A percentile compares a stretch with the other conserved stretches of the same genome.
phyloP scores from a whole-genome alignment of 2,797 vertebrate species.

The Apogon hyalosoma region DNA sequence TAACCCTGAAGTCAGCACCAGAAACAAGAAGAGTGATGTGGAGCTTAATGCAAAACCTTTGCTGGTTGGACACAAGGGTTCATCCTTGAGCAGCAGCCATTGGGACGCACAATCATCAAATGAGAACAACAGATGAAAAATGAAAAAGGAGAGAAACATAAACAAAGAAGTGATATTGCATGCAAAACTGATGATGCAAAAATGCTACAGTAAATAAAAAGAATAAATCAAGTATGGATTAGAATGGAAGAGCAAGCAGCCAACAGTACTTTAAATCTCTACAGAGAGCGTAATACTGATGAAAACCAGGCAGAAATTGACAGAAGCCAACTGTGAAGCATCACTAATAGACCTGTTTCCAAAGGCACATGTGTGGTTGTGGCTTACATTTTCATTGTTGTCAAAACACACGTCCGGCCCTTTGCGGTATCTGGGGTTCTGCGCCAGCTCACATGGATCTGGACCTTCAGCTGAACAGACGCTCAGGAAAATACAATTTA shows the following conservation, averaged over 20 bases:
- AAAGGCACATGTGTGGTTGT: slow-evolving; percentile 45
- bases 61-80: slow-evolving; percentile 92
- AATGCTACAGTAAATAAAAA: not conserved
- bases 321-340: slow-evolving; percentile 50
- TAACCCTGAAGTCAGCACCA: slow-evolving; percentile 91
- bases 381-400: slow-evolving; percentile 91
- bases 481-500: slow-evolving; percentile 63
- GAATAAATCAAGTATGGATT: slow-evolving; percentile 22
- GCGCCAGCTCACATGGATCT: slow-evolving; percentile 94
- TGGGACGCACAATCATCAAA: slow-evolving; percentile 83
- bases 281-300: slow-evolving; percentile 57
- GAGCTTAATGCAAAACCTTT: slow-evolving; percentile 85
- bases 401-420: slow-evolving; percentile 97
- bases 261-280: not conserved
- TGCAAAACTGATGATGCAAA: slow-evolving; percentile 38
- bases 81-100: slow-evolving; percentile 90
- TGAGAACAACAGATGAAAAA: slow-evolving; percentile 80
- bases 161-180: slow-evolving; percentile 23
- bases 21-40: slow-evolving; percentile 88
- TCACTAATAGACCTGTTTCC: slow-evolving; percentile 39
- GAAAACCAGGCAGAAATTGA: slow-evolving; percentile 64
- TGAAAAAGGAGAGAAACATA: slow-evolving; percentile 18
- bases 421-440: slow-evolving; percentile 96
- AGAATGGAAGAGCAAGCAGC: slow-evolving; percentile 22
- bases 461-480: slow-evolving; percentile 91